Evolutionary conservation across 2,113 vertebrate species (phyloP), one percentile per base, ranked within the genome.

Genomic region (Orthonyx spaldingii): DNA sequence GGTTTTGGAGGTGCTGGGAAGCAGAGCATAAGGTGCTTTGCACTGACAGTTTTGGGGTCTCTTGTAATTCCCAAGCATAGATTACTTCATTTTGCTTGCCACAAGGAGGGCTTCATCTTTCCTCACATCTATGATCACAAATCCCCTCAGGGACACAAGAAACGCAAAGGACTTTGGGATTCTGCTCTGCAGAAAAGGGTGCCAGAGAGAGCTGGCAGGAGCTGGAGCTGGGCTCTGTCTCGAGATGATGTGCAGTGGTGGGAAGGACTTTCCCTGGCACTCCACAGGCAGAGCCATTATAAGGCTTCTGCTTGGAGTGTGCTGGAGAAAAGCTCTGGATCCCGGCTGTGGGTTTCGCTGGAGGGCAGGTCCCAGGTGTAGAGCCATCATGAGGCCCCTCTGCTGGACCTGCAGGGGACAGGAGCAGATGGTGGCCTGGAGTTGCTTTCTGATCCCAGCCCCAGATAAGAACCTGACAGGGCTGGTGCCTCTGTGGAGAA

Each of bases 301-400:
- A 77, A 1, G 6, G 55, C 71, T 82, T 66, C 87, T 88, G 70
- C 78, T 63, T 28, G 59, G 61, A n/a, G 18, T 7, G 7, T 1
- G 21, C 42, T 79, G 70, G 68, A 79, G 81, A 49, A 28, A n/a
- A 77, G 47, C 47, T 82, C 74, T 8, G 3, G 30, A 37, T 82
- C 66, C 46, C 2, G 0, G 33, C 61, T 7, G 0, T 30, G 70
- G 35, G 26, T 55, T 53, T 56, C 0, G 0, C 75, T 33, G 53
- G 44, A 76, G 65, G 35, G 52, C 37, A 27, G 49, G 18, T 55
- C 46, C 41, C 33, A 13, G 46, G 10, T 6, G 3, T 13, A 66
- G 55, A 23, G 69, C 42, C 61, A 7, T 11, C 53, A 22, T 21
- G 35, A 19, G 66, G 44, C 39, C 27, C 55, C 82, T 70, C 47